Percentiles rank a stretch among this genome's conserved stretches.
phyloP scores from a whole-genome alignment of 2,888 invertebrate genomes.

The Tortricodes alternella region DNA sequence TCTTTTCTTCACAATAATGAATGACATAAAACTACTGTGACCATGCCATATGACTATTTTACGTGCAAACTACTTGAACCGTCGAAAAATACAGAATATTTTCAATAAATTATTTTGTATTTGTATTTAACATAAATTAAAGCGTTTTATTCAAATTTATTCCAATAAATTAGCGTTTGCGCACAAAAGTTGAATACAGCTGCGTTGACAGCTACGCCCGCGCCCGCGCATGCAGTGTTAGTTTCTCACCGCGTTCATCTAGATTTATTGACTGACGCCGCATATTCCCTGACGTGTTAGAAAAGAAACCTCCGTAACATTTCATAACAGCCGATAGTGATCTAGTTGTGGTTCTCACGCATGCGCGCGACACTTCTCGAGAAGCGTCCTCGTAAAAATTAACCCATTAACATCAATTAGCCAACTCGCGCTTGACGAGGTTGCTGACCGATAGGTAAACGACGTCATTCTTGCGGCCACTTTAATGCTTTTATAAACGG shows the following conservation, averaged over 20 bases:
- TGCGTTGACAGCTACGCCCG: neutral
- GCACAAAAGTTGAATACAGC: neutral
- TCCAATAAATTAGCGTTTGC: neutral
- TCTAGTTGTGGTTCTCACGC: constrained; percentile 29
- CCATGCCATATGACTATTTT: no score
- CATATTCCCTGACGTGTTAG: constrained; percentile 23
- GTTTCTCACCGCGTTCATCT: constrained; percentile 5
- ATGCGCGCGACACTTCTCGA: constrained; percentile 28
- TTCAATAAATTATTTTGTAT: no score
- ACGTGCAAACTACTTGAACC: no score
- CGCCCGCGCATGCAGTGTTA: neutral
- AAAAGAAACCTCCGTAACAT: constrained; percentile 28
- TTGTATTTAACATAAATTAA: no score
- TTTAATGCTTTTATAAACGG: neutral
- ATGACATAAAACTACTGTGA: no score
- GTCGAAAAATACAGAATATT: no score
- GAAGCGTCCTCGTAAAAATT: constrained; percentile 57
- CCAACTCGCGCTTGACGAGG: constrained; percentile 34
- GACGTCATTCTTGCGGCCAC: neutral
- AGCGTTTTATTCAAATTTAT: neutral
- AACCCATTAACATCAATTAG: constrained; percentile 72
- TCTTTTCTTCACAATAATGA: no score
- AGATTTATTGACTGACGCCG: constrained; percentile 26
- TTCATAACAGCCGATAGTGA: constrained; percentile 30
- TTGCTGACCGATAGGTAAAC: constrained; percentile 41